Conservation (phyloP, 2,888 invertebrate species). For the Tipula unca region DNA sequence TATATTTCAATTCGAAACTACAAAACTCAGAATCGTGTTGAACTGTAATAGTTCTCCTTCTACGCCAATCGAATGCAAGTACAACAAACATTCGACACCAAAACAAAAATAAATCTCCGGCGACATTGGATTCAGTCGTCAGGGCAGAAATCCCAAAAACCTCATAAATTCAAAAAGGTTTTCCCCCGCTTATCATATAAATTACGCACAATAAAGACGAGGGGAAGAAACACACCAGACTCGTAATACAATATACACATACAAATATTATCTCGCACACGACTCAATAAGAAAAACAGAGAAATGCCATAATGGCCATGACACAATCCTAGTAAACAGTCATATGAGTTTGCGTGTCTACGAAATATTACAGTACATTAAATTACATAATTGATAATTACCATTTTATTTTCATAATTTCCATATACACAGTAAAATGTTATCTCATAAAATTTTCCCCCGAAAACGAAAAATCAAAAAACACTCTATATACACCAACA, state of each 20-base stretch:
- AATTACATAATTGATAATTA: constrained; percentile 2
- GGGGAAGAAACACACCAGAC: not conserved
- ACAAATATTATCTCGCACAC: not conserved
- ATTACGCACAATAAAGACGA: too few species aligned
- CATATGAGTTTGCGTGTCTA: not conserved
- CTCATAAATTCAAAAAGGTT: too few species aligned
- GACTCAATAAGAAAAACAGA: not conserved
- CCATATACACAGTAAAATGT: not conserved
- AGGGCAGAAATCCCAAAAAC: too few species aligned
- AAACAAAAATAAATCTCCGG: too few species aligned
- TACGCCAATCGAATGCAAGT: too few species aligned
- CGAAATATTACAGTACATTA: not conserved
- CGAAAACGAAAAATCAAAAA: not conserved
- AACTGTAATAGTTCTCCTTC: too few species aligned
- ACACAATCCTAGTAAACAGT: not conserved
- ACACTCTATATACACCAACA: not conserved
- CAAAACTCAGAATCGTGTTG: too few species aligned
- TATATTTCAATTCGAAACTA: too few species aligned
- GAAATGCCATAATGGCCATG: not conserved
- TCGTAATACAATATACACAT: not conserved
- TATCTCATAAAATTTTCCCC: not conserved
- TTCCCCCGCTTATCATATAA: too few species aligned
- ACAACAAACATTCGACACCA: too few species aligned
- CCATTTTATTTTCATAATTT: not conserved
- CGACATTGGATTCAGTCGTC: too few species aligned